A percentile compares a stretch with the other conserved stretches of the same genome.
Conservation (phyloP, 2,797 vertebrate species). For the Hemitrygon akajei region DNA sequence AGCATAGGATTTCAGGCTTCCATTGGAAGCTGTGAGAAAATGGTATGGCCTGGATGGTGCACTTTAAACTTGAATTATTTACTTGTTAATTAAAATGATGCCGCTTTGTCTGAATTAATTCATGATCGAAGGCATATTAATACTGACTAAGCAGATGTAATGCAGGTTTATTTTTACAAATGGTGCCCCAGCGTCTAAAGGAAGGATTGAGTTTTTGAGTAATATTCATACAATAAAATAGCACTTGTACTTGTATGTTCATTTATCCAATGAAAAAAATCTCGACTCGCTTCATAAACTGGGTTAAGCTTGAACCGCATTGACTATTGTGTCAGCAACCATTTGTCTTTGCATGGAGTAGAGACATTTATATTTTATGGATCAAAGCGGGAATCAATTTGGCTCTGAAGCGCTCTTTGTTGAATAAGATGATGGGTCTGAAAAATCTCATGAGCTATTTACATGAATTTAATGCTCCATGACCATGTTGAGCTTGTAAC, state of each 20-base stretch:
- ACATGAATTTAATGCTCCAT: not conserved
- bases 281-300: not conserved
- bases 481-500: not conserved
- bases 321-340: not conserved
- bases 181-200: not conserved
- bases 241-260: not conserved
- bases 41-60: no score
- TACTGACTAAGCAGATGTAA: not conserved
- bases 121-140: not conserved
- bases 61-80: not conserved
- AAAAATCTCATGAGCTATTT: not conserved
- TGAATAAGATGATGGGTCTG: constrained; percentile 7
- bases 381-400: constrained; percentile 15
- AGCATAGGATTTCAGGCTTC: no score
- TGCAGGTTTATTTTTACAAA: not conserved
- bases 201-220: not conserved
- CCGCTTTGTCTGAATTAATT: not conserved
- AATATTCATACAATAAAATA: not conserved
- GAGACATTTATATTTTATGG: not conserved
- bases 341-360: not conserved
- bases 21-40: no score
- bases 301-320: not conserved
- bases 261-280: not conserved
- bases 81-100: not conserved
- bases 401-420: not conserved